A percentile compares a stretch with the other conserved stretches of the same genome.
Conservation (phyloP, 2,797 vertebrate species). For the Novumbra hubbsi region DNA sequence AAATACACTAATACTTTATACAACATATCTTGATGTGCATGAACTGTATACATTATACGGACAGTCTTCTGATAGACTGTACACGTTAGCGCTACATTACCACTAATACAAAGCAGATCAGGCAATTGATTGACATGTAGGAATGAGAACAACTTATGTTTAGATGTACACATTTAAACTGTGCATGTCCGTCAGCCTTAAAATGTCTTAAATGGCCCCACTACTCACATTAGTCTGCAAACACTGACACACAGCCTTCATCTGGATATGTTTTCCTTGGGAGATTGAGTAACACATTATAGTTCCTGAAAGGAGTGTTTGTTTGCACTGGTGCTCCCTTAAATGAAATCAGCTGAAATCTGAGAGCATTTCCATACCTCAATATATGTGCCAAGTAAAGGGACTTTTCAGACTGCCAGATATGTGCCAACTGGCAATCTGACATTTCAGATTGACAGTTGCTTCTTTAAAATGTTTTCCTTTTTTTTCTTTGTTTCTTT, state of each 20-base stretch:
- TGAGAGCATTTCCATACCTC: constrained; percentile 52
- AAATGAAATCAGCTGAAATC: constrained; percentile 58
- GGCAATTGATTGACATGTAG: not conserved
- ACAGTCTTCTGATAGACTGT: constrained; percentile 19
- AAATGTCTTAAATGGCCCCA: constrained; percentile 1
- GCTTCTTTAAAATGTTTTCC: not conserved
- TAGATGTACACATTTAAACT: not conserved
- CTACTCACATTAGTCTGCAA: constrained; percentile 1
- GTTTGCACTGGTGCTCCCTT: constrained; percentile 48
- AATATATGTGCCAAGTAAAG: constrained; percentile 9
- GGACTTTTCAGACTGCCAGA: not conserved
- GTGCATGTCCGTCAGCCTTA: constrained; percentile 10
- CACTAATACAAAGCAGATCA: not conserved
- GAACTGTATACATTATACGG: constrained; percentile 21
- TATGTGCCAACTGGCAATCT: not conserved
- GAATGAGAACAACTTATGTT: constrained; percentile 4
- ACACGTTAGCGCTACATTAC: not conserved
- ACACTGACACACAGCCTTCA: constrained; percentile 2
- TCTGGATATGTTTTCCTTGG: not conserved
- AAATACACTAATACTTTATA: constrained; percentile 38
- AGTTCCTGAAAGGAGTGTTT: not conserved
- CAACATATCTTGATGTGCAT: constrained; percentile 56
- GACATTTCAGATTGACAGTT: not conserved
- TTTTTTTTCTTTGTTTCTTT: not conserved
- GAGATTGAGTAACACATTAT: not conserved